Percentiles rank a stretch among this genome's conserved stretches.
Evolutionary conservation across 2,113 vertebrate genomes (phyloP).

Genomic region (Laticauda laticaudata): DNA sequence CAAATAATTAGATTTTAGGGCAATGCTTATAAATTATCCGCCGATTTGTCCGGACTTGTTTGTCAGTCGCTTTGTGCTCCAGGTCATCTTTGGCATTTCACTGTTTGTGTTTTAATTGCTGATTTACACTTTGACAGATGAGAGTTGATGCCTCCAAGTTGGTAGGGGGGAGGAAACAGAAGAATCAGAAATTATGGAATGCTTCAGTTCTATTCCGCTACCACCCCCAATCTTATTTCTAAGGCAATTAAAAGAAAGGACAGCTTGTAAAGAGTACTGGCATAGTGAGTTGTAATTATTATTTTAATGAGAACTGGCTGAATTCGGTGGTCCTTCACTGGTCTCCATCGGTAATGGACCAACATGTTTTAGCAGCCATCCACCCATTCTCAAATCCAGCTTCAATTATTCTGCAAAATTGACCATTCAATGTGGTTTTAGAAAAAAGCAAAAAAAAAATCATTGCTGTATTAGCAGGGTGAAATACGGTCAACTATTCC

Average conservation of each 20-base stretch:
- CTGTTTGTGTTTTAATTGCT: slow-evolving; percentile 93
- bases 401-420: slow-evolving; percentile 48
- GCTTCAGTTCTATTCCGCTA: slow-evolving; percentile 57
- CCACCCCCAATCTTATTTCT: slow-evolving; percentile 47
- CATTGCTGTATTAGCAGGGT: slow-evolving; percentile 3
- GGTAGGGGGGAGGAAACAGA: slow-evolving; percentile 55
- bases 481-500: background rate
- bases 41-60: slow-evolving; percentile 93
- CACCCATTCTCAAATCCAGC: background rate
- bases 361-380: slow-evolving; percentile 51
- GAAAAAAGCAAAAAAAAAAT: slow-evolving; percentile 16
- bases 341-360: slow-evolving; percentile 43
- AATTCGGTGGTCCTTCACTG: slow-evolving; percentile 43
- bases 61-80: slow-evolving; percentile 91
- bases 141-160: slow-evolving; percentile 83
- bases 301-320: slow-evolving; percentile 66
- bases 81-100: slow-evolving; percentile 91
- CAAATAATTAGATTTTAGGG: slow-evolving; percentile 96
- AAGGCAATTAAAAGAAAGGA: slow-evolving; percentile 69
- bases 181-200: slow-evolving; percentile 65
- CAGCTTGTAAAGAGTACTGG: slow-evolving; percentile 60
- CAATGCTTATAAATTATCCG: slow-evolving; percentile 91
- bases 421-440: slow-evolving; percentile 43
- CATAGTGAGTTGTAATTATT: slow-evolving; percentile 62
- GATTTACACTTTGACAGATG: slow-evolving; percentile 91